Percentiles rank a stretch among this genome's conserved stretches.
Evolutionary conservation across 2,797 vertebrate genomes (phyloP).

Genomic region (Sebastolobus altivelis): DNA sequence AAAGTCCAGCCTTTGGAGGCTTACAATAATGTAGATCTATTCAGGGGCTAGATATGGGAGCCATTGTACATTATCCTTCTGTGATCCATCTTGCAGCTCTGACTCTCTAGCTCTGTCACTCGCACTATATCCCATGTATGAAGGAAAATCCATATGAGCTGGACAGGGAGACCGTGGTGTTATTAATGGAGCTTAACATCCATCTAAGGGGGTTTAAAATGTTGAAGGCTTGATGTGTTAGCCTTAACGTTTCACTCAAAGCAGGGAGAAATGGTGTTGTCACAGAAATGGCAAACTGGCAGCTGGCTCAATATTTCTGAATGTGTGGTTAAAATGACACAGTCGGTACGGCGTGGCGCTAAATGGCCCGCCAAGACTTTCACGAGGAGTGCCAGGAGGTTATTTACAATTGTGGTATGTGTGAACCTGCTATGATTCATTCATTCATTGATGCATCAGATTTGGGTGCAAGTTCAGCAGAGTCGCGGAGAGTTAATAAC

Average conservation of each 20-base stretch:
- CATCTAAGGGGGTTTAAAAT: constrained; percentile 58
- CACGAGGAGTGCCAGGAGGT: background rate
- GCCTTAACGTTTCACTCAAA: constrained; percentile 49
- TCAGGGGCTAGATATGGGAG: constrained; percentile 19
- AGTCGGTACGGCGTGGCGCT: background rate
- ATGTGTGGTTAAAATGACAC: constrained; percentile 1
- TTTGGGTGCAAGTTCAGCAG: constrained; percentile 5
- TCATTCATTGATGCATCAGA: constrained; percentile 13
- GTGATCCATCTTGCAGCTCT: constrained; percentile 41
- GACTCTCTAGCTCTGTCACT: constrained; percentile 28
- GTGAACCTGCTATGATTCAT: constrained; percentile 6
- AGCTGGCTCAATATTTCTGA: constrained; percentile 27
- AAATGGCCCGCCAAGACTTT: background rate
- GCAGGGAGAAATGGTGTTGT: constrained; percentile 14
- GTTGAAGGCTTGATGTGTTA: constrained; percentile 51
- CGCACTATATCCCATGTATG: constrained; percentile 27
- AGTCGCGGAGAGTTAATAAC: background rate
- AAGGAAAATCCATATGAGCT: constrained; percentile 70
- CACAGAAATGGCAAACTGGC: constrained; percentile 27
- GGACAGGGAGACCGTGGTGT: constrained; percentile 40
- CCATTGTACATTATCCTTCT: constrained; percentile 45
- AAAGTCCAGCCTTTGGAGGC: background rate
- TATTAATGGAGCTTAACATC: constrained; percentile 74
- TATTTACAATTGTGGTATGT: background rate
- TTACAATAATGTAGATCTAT: constrained; percentile 25